Percentiles rank a stretch among this genome's conserved stretches.
Evolutionary conservation across 2,797 vertebrate species (phyloP).

Genomic region (Pangasius mekongensis): DNA sequence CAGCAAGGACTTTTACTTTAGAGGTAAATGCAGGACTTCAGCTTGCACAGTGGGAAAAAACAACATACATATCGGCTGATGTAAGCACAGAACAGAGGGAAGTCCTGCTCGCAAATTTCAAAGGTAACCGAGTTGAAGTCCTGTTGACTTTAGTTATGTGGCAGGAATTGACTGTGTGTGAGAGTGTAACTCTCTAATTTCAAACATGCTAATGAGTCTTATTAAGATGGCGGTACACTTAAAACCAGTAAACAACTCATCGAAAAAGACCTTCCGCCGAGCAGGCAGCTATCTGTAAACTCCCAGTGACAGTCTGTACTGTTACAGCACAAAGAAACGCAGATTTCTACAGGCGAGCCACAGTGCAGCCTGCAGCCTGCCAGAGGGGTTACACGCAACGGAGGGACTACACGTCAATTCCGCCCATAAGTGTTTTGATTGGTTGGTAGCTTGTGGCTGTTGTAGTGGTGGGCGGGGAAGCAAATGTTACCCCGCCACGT

Average conservation of each 20-base stretch:
- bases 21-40: constrained; percentile 72
- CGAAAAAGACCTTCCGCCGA: background rate
- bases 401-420: background rate
- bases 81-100: constrained; percentile 66
- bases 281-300: background rate
- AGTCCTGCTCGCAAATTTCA: constrained; percentile 75
- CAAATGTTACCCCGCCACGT: background rate
- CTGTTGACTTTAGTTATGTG: background rate
- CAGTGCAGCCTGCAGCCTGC: too few relatives aligned
- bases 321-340: background rate
- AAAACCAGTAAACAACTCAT: too few relatives aligned
- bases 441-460: background rate
- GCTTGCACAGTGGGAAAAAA: constrained; percentile 73
- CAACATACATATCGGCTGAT: constrained; percentile 59
- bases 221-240: background rate
- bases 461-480: background rate
- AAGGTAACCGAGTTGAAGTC: constrained; percentile 71
- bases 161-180: background rate
- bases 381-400: background rate
- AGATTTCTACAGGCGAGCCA: too few relatives aligned
- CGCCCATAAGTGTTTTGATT: background rate
- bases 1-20: constrained; percentile 71
- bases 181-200: background rate
- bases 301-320: background rate
- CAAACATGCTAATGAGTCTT: background rate